A percentile compares a stretch with the other conserved stretches of the same genome.
These are phyloP conservation scores for Scopus umbretta DNA, from an alignment of 2,113 vertebrate species.

Conservation along the genomic window DNA sequence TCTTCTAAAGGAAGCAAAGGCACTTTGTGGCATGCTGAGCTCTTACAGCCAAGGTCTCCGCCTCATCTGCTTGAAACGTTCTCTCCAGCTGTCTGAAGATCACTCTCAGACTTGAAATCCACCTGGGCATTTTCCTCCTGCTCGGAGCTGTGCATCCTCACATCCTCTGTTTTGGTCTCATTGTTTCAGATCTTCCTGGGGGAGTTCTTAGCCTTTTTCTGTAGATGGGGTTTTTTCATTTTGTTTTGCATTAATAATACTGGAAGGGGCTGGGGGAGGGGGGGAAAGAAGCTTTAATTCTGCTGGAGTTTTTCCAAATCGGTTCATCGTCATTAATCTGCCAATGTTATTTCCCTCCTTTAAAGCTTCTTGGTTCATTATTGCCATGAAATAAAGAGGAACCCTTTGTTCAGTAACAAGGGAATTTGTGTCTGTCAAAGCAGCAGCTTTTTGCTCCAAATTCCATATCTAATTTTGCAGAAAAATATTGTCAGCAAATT, in stretches of 20 bases:
- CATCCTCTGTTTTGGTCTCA: not conserved
- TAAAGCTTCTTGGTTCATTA: slow-evolving; percentile 30
- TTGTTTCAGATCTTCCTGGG: slow-evolving; percentile 25
- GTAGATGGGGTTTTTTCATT: not conserved
- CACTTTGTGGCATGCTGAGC: not conserved
- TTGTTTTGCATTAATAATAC: slow-evolving; percentile 25
- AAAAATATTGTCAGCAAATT: slow-evolving; percentile 59
- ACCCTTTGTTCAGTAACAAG: slow-evolving; percentile 36
- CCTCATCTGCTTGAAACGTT: not conserved
- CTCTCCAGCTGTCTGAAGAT: not conserved
- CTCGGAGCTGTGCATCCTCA: not conserved
- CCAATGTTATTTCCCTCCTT: not conserved
- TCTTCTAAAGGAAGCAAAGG: not conserved
- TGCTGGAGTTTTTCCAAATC: slow-evolving; percentile 10
- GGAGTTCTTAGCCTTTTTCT: slow-evolving; percentile 32
- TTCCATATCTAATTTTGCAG: slow-evolving; percentile 42
- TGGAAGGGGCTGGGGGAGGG: not conserved
- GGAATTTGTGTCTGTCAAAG: slow-evolving; percentile 34
- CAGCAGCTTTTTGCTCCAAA: slow-evolving; percentile 49
- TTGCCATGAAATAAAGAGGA: not conserved
- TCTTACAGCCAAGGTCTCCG: not conserved
- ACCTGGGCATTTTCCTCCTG: not conserved
- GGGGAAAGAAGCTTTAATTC: not conserved
- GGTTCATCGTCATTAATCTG: slow-evolving; percentile 32
- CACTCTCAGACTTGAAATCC: not conserved